Base-by-base conservation (phyloP, 2,888 invertebrate species). In the Linnaemya vulpina region DNA sequence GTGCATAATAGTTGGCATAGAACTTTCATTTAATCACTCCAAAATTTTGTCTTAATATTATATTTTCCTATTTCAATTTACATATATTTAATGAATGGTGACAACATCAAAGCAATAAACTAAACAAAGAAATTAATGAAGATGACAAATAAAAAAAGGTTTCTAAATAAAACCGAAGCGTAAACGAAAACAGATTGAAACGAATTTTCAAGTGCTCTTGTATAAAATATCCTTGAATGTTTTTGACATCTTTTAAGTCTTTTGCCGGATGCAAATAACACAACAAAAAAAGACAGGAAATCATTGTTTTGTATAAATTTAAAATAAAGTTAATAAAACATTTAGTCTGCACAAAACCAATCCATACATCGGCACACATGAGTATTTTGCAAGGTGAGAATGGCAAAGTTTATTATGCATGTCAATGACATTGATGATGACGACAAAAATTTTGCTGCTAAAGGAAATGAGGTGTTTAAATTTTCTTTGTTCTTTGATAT, bases 101-200 rank as follows among this genome's bases (percentile, higher is more conserved):
- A 25, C 65, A 77, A 76, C 76, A 62, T 84, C 76, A 84, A 81
- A 84, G 67, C 35, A 77, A 74, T 74, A 49, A 58, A 49, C 10
- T 63, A 67, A 70, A 53, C 17, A 67, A 62, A 81, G 53, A 62
- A 20, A 53, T 40, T 55, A 46, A 63, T 68, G 68, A 63, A 58
- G 46, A 73, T 55, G 76, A 73, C 76, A 76, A 46, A 22, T 20
- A 76, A 63, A 20, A 67, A 30, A 30, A 25, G 20, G 17, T 43
- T 75, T 58, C 15, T 15, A 8, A 11, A 43, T 38, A 1, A 30
- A 17, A 25, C 9, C n/a, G n/a, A 20, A 46, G 17, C n/a, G 35
- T 7, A 7, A 10, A 75, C 53, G 70, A 49, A 43, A 65, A 51
- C 25, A 63, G 35, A 30, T 13, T 43, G 3, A 40, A 63, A 43